A percentile compares a stretch with the other conserved stretches of the same genome.
phyloP scores from a whole-genome alignment of 2,888 invertebrate genomes.

The Adela reaumurella region DNA sequence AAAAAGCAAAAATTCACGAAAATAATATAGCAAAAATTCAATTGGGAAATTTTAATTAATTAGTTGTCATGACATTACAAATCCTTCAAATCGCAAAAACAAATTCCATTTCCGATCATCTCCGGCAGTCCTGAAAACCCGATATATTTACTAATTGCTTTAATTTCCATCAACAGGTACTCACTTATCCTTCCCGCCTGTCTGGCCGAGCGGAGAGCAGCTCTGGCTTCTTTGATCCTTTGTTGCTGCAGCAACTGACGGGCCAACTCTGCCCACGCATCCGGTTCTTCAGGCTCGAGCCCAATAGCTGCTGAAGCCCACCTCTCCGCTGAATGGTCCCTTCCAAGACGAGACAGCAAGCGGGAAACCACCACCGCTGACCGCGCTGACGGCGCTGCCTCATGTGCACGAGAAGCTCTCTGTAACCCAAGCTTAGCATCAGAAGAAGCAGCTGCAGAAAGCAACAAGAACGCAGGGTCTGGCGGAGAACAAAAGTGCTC shows the following conservation, averaged over 20 bases:
- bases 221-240: conserved; percentile 27
- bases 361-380: conserved; percentile 33
- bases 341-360: conserved; percentile 11
- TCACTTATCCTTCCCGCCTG: conserved; percentile 31
- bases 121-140: background rate
- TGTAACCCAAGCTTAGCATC: conserved; percentile 29
- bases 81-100: no score
- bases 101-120: background rate
- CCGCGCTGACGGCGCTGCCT: conserved; percentile 29
- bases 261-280: conserved; percentile 42
- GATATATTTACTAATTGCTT: conserved; percentile 1
- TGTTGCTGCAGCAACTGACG: conserved; percentile 29
- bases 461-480: background rate
- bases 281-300: conserved; percentile 32
- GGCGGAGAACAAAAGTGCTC: conserved; percentile 15
- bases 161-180: conserved; percentile 29
- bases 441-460: background rate
- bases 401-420: conserved; percentile 36
- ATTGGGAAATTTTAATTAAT: no score
- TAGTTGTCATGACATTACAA: no score
- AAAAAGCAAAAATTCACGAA: no score
- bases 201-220: conserved; percentile 34
- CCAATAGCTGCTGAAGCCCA: conserved; percentile 40
- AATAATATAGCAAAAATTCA: no score
- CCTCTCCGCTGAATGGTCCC: conserved; percentile 26